A percentile compares a stretch with the other conserved stretches of the same genome.
Conservation (phyloP, 92 coral and sea anemone species). For the Phenganax stokvisi region DNA sequence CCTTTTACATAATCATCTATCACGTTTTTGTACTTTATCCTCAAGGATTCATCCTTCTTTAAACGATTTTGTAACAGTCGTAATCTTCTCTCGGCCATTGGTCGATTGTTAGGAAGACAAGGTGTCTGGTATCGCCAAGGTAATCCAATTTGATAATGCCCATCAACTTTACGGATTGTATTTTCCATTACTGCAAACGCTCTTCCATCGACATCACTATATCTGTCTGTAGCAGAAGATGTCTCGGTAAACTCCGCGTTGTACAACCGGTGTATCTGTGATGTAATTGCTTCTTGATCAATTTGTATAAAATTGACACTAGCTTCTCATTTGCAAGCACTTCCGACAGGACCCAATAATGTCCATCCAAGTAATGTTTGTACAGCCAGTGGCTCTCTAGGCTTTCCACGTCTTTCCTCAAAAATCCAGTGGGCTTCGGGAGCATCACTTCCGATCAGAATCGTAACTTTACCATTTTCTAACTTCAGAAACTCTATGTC, state of each 20-base stretch:
- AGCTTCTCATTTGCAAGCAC: conserved; percentile 13
- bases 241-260: conserved; percentile 52
- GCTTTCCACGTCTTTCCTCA: conserved; percentile 54
- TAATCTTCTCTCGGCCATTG: conserved; percentile 55
- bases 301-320: conserved; percentile 39
- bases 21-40: conserved; percentile 48
- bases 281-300: conserved; percentile 40
- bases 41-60: conserved; percentile 50
- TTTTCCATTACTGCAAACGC: conserved; percentile 55
- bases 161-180: conserved; percentile 53
- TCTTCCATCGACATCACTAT: conserved; percentile 47
- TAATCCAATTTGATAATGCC: conserved; percentile 60
- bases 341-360: conserved; percentile 11
- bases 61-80: conserved; percentile 52
- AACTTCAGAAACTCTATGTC: conserved; percentile 51
- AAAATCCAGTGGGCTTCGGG: conserved; percentile 53
- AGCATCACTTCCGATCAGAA: conserved; percentile 57
- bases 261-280: conserved; percentile 55
- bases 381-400: conserved; percentile 55
- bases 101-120: conserved; percentile 52
- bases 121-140: conserved; percentile 53
- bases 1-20: conserved; percentile 56
- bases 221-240: background rate
- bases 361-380: conserved; percentile 33
- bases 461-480: conserved; percentile 44